A percentile compares a stretch with the other conserved stretches of the same genome.
Conservation (phyloP, 2,113 vertebrate genomes). For the Candoia aspera region DNA sequence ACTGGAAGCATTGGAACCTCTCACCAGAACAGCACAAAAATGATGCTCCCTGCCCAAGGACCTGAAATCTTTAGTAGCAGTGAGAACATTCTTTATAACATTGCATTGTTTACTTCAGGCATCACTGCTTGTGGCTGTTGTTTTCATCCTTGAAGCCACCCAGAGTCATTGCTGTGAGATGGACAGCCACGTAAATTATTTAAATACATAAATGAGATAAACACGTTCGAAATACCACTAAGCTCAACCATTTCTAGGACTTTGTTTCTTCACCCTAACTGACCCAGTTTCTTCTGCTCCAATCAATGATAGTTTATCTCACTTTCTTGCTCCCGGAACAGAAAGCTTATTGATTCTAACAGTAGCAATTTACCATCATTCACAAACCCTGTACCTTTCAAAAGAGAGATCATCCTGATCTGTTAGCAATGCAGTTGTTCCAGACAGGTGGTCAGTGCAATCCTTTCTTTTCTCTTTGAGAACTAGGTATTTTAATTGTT, state of each 20-base stretch:
- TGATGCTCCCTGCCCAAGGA: too few relatives aligned
- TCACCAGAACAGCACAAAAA: too few relatives aligned
- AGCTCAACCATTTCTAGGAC: not conserved
- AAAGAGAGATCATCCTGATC: not conserved
- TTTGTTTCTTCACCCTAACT: not conserved
- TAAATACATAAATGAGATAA: too few relatives aligned
- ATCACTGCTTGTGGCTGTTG: too few relatives aligned
- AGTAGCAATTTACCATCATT: not conserved
- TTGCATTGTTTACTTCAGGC: too few relatives aligned
- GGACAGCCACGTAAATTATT: too few relatives aligned
- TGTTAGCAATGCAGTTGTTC: not conserved
- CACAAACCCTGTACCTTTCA: not conserved
- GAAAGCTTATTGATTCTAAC: not conserved
- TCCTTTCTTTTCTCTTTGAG: not conserved
- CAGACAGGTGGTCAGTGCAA: slow-evolving; percentile 1
- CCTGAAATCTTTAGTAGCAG: too few relatives aligned
- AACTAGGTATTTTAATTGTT: slow-evolving; percentile 16
- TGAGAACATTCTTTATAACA: too few relatives aligned
- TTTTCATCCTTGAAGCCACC: too few relatives aligned
- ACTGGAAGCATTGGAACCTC: too few relatives aligned
- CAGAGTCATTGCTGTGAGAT: too few relatives aligned
- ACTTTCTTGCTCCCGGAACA: not conserved
- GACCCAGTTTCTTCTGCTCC: not conserved
- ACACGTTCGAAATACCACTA: too few relatives aligned
- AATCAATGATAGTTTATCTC: not conserved